Conservation (phyloP, 2,113 vertebrate genomes). For the Probosciger aterrimus region DNA sequence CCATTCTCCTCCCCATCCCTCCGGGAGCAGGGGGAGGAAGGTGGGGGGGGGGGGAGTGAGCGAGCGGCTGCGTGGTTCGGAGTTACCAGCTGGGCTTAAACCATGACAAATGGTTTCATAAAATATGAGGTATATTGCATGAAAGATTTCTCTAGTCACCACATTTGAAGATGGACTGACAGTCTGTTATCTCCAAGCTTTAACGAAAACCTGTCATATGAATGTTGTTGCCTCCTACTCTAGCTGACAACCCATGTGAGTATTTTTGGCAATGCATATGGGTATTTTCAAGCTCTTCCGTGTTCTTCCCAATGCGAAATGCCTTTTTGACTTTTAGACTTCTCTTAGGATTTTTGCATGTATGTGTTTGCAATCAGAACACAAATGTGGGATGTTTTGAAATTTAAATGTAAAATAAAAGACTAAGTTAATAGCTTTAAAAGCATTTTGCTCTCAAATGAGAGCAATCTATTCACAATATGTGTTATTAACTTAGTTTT, state of each 20-base stretch:
- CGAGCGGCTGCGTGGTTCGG: no score
- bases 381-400: background rate
- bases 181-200: background rate
- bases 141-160: background rate
- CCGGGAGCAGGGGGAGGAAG: no score
- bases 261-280: background rate
- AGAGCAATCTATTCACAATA: background rate
- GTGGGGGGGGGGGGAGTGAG: no score
- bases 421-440: background rate
- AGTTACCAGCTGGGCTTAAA: no score
- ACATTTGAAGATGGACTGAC: background rate
- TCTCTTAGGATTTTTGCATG: background rate
- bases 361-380: background rate
- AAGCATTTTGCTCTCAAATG: background rate
- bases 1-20: no score
- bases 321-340: background rate
- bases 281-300: background rate
- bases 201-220: background rate
- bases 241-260: background rate
- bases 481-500: background rate
- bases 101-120: background rate
- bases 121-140: background rate
- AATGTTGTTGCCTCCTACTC: background rate
- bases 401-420: background rate
- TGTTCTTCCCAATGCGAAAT: background rate